Base-by-base conservation (phyloP, 2,113 vertebrate genomes). In the Haemorhous mexicanus region DNA sequence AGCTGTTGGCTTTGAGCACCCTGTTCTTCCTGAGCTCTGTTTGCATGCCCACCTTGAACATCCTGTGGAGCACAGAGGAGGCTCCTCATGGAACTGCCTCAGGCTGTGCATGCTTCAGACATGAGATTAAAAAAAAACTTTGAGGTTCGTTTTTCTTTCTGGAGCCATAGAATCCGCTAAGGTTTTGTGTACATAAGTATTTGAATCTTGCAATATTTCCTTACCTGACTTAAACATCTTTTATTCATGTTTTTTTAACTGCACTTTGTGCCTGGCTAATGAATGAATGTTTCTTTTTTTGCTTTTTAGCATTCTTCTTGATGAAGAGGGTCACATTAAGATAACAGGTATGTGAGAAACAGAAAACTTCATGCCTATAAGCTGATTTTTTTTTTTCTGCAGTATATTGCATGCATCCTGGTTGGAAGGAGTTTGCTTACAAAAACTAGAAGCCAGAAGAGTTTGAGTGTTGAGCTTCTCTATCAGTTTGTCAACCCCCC, bases 311-410 rank as follows among this genome's bases (percentile, higher is more conserved):
- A 99, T 99, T 97, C 99, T 99, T 91, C 98, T 99, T 90, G 99
- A 99, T 92, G 99, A 99, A 98, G 99, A 99, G 58, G 99, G 99
- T 7, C 99, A 99, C 89, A 99, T 99, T 84, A 99, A 99, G 91
- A 98, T 99, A 96, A 99, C 99, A 95, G 99, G 99, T 99, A 90
- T 68, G 98, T 94, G 58, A 68, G 41, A 47, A 67, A 37, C 0
- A 6, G 39, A 24, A 87, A 87, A 23, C 27, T 63, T 37, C 5
- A 13, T 39, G 37, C 44, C 28, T 74, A 22, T 35, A n/a, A 58
- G 22, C 33, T 64, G 18, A 4, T 20, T 20, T 14, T 19, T 37
- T 43, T 55, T 43, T n/a, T n/a, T 6, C 35, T 85, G 7, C 13
- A n/a, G 9, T 76, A 9, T 35, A 9, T 62, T 94, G 10, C 10